A percentile compares a stretch with the other conserved stretches of the same genome.
Conservation (phyloP, 2,113 vertebrate species). For the Struthidea cinerea region DNA sequence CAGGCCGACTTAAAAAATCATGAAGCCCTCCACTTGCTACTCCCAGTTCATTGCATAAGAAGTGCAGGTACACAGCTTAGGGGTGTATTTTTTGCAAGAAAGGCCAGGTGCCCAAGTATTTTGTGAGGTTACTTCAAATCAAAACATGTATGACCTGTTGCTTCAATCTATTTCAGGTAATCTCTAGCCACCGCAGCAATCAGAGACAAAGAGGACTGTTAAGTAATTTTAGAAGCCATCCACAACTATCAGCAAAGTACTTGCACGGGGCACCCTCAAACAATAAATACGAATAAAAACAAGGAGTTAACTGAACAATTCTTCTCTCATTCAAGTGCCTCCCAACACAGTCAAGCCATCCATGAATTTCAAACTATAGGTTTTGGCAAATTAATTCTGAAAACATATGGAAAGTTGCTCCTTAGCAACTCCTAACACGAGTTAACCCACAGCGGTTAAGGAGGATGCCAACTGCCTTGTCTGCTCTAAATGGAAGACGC, state of each 20-base stretch:
- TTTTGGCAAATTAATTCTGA: not conserved
- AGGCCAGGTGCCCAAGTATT: not conserved
- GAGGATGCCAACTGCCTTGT: not conserved
- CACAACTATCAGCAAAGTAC: not conserved
- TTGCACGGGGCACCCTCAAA: not conserved
- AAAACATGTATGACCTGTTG: not conserved
- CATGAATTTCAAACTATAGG: not conserved
- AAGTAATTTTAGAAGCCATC: not conserved
- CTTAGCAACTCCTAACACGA: not conserved
- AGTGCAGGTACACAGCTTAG: not conserved
- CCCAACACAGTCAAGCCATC: not conserved
- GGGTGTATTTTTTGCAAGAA: not conserved
- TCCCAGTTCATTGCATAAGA: not conserved
- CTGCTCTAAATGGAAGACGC: not conserved
- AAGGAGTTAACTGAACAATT: not conserved
- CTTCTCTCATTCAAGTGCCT: not conserved
- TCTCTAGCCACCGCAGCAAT: not conserved
- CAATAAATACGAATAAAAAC: not conserved
- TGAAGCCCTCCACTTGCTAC: not conserved
- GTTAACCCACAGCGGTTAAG: not conserved
- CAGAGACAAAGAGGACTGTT: not conserved
- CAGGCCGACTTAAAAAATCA: not conserved
- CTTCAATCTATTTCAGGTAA: not conserved
- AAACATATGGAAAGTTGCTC: not conserved
- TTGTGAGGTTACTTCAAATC: not conserved